Conservation (phyloP, 2,797 vertebrate genomes). For the Neosalanx taihuensis region DNA sequence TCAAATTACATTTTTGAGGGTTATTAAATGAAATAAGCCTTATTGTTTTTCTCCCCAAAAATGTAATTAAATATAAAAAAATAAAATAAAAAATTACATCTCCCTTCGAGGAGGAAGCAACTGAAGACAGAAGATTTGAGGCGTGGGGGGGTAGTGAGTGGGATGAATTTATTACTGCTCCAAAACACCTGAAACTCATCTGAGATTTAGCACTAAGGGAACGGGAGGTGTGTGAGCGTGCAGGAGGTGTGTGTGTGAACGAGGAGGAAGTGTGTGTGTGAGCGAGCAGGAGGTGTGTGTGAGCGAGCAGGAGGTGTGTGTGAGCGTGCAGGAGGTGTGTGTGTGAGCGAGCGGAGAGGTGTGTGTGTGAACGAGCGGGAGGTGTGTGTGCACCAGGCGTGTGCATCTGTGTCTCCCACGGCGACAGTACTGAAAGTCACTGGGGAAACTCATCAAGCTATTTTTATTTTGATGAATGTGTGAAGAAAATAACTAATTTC, state of each 20-base stretch:
- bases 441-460: constrained; percentile 58
- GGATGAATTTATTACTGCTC: constrained; percentile 33
- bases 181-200: constrained; percentile 56
- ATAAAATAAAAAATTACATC: not conserved
- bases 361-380: no score
- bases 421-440: constrained; percentile 47
- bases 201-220: constrained; percentile 46
- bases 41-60: constrained; percentile 32
- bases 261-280: constrained; percentile 29
- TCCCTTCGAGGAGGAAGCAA: constrained; percentile 38
- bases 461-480: constrained; percentile 70
- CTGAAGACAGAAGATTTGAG: constrained; percentile 39
- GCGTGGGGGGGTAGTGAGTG: constrained; percentile 25
- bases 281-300: not conserved
- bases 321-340: not conserved
- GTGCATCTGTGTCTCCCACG: constrained; percentile 56
- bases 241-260: constrained; percentile 17
- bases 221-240: constrained; percentile 22
- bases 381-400: constrained; percentile 22
- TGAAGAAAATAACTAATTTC: constrained; percentile 59
- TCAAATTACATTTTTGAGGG: constrained; percentile 27
- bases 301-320: constrained; percentile 16
- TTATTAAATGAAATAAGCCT: constrained; percentile 40
- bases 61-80: not conserved
- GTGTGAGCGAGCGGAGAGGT: constrained; percentile 11